Evolutionary conservation across 2,888 invertebrate genomes (phyloP), one percentile per base, ranked within the genome.

Genomic region (Melanophora roralis): DNA sequence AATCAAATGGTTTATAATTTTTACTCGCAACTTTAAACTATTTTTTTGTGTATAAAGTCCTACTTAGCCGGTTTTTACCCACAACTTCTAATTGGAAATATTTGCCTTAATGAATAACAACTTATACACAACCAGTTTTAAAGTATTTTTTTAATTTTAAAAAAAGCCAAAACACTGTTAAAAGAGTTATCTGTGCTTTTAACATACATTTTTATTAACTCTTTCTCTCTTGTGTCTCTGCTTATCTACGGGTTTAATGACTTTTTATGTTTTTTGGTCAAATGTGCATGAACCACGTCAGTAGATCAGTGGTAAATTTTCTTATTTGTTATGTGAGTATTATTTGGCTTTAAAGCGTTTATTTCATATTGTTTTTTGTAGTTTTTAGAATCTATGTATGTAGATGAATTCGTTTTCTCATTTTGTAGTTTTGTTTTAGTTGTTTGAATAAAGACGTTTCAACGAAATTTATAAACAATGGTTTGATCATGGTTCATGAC

Each of bases 241-340:
- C 14, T 12, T 57, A 64, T 32, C 16, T 3, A 47, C 14, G 65
- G 51, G 51, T 65, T 55, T 55, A 67, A 34, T 43, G 43, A 36
- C 36, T 43, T 73, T 36, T 38, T 57, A 34, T 40, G 45, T 60
- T 4, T 68, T 55, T 68, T 59, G 32, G 1, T 62, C 55, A 27
- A 71, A 32, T 68, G 34, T 49, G 27, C 14, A 16, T 68, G 23
- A 62, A 55, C 53, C 73, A 73, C 76, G 69, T 76, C 68, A 65
- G 57, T 59, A 11, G 34, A 14, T 5, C 27, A 27, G 51, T 51
- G 3, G 16, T 16, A 27, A 8, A 53, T 14, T n/a, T n/a, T n/a
- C n/a, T n/a, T n/a, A n/a, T n/a, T n/a, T 5, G 8, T 43, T 38
- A 3, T 27, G 16, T 16, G 9, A 38, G 19, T 12, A 38, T 21